Evolutionary conservation across 2,797 vertebrate genomes (phyloP).

Genomic region (Martes flavigula): DNA sequence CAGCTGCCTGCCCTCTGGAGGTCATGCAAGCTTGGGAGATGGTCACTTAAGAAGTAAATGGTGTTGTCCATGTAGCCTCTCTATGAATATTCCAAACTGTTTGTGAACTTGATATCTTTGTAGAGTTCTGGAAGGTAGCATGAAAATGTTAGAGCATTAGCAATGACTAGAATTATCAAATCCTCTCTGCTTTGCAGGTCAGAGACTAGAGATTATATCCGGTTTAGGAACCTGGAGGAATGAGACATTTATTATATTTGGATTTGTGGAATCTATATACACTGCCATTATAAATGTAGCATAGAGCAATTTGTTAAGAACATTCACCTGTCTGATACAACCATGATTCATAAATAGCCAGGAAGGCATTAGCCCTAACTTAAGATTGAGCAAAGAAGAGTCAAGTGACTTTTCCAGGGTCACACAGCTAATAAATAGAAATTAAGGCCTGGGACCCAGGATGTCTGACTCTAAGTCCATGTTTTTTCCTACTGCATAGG

Average conservation of each 20-base stretch:
- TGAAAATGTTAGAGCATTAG: neutral
- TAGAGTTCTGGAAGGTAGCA: neutral
- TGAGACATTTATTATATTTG: neutral
- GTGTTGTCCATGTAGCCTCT: neutral
- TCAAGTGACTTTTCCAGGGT: neutral
- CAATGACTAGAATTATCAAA: neutral
- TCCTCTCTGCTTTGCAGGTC: neutral
- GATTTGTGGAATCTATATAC: neutral
- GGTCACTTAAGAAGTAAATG: neutral
- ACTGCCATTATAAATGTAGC: neutral
- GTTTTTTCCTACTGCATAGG: neutral
- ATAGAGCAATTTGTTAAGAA: neutral
- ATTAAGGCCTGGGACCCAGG: neutral
- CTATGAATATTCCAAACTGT: neutral
- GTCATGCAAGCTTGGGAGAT: neutral
- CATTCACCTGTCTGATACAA: neutral
- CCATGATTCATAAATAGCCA: neutral
- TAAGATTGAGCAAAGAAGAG: neutral
- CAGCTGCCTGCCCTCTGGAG: neutral
- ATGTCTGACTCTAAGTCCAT: neutral
- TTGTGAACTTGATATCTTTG: neutral
- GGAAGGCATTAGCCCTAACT: neutral
- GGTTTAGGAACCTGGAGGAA: neutral
- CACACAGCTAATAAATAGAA: neutral
- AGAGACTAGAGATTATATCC: neutral